A percentile compares a stretch with the other conserved stretches of the same genome.
Conservation (phyloP, 2,888 invertebrate species). For the Sinodicranocentrus sp. region DNA sequence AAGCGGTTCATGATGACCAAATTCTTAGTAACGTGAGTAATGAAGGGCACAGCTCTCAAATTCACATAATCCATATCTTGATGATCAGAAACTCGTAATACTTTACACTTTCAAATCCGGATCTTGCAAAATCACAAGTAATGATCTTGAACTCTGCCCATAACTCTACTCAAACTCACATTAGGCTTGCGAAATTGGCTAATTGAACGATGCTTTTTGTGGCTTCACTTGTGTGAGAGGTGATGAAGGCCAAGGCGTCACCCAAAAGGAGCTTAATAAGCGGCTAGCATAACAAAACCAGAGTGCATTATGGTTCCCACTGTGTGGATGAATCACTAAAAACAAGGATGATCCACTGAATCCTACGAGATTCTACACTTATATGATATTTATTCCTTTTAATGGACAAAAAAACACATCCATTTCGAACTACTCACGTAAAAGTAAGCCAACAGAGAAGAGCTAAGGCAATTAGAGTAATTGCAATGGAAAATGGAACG, state of each 20-base stretch:
- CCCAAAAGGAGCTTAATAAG: constrained; percentile 11
- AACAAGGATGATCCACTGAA: neutral
- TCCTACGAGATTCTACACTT: neutral
- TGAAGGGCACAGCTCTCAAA: too few species aligned
- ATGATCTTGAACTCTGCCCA: constrained; percentile 19
- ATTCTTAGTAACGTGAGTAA: too few species aligned
- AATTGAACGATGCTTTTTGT: constrained; percentile 13
- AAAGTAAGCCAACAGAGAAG: neutral
- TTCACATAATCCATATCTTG: too few species aligned
- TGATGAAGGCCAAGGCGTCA: constrained; percentile 28
- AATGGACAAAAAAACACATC: constrained; percentile 37
- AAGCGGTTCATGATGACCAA: too few species aligned
- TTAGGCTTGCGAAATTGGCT: constrained; percentile 13
- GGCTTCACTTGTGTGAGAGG: neutral
- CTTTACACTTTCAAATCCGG: constrained; percentile 11
- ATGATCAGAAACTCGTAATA: neutral
- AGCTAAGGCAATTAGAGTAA: constrained; percentile 52
- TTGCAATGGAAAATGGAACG: constrained; percentile 47
- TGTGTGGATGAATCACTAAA: neutral
- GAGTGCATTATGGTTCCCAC: neutral
- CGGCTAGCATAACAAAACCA: neutral
- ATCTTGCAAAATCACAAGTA: neutral
- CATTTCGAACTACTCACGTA: neutral
- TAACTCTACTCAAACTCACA: constrained; percentile 1
- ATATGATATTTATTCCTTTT: neutral